These are phyloP conservation scores for Caenorhabditis imperialis DNA, from an alignment of 2,888 invertebrate species.

Conservation along the genomic window DNA sequence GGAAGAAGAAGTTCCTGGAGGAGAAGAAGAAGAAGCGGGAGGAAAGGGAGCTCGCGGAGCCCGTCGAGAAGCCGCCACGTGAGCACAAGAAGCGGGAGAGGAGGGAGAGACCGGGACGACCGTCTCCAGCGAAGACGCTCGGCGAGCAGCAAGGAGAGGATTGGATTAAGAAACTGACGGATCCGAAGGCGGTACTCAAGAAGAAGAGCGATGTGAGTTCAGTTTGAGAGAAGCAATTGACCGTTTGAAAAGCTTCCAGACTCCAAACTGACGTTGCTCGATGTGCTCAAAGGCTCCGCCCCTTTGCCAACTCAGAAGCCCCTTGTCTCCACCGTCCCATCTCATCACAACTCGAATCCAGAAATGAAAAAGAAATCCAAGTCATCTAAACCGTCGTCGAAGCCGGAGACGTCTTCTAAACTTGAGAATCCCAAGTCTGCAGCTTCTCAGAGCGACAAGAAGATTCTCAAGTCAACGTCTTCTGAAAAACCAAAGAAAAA, in stretches of 20 bases:
- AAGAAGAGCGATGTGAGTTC: slow-evolving; percentile 36
- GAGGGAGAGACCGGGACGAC: slow-evolving; percentile 11
- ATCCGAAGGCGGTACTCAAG: slow-evolving; percentile 30
- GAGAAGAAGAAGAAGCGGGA: slow-evolving; percentile 22
- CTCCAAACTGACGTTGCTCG: background rate
- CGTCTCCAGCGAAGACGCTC: slow-evolving; percentile 37
- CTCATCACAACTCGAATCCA: too few relatives aligned
- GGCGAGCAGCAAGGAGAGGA: slow-evolving; percentile 46
- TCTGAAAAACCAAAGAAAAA: too few relatives aligned
- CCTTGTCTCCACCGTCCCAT: too few relatives aligned
- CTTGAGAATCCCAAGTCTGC: too few relatives aligned
- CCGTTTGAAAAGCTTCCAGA: slow-evolving; percentile 13
- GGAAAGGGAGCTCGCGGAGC: slow-evolving; percentile 11
- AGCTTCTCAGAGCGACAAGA: too few relatives aligned
- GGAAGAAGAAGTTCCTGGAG: slow-evolving; percentile 38
- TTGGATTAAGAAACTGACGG: slow-evolving; percentile 45
- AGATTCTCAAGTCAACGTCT: too few relatives aligned
- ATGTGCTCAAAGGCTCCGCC: background rate
- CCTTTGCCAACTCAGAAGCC: too few relatives aligned
- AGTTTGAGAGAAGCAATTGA: too few relatives aligned
- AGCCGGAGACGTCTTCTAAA: too few relatives aligned
- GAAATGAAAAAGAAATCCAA: too few relatives aligned
- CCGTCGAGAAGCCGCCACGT: background rate
- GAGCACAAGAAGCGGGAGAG: slow-evolving; percentile 15
- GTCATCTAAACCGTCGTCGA: too few relatives aligned